Base-by-base conservation (phyloP, 2,113 vertebrate species). In the Pachyramphus minor region DNA sequence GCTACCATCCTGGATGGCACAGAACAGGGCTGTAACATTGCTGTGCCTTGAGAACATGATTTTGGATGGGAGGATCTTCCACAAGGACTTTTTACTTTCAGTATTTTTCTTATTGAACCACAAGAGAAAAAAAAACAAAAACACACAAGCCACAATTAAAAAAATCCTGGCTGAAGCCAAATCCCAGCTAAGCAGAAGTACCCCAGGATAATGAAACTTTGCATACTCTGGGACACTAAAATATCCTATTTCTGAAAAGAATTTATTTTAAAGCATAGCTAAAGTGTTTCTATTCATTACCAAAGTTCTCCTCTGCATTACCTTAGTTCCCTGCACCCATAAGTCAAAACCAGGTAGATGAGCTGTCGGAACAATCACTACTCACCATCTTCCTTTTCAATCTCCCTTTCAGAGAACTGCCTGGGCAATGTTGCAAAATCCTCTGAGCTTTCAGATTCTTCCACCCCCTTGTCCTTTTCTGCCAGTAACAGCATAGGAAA, bases 321-420 rank as follows among this genome's bases (percentile, higher is more conserved):
- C 31, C 23, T 42, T 52, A 58, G 28, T 17, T 69, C 12, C 37
- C 27, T 62, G 33, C n/a, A 55, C 13, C 17, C 15, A 9, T 75
- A 42, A 68, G 35, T 45, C 37, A 37, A 64, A 89, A 73, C n/a
- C 35, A 82, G 27, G 53, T 53, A 52, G 35, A 45, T 37, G 9
- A 84, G 20, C 6, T 35, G 33, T 15, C 63, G 81, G 47, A 50
- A 78, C 12, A 64, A 45, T 18, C 22, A 68, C 14, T 50, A 75
- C 82, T 90, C 42, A 94, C 84, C 85, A 64, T 67, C 71, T 90
- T 96, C 81, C 81, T 87, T 66, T 64, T 93, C 93, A 69, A 42
- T 14, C 7, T 35, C 44, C 31, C 53, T 90, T 86, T 74, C 87
- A 72, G 77, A 80, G 28, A 87, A 63, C 17, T 71, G 56, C 49